Evolutionary conservation across 1,140 invertebrate species (phyloP), one percentile per base, ranked within the genome.

Genomic region (Cydia amplana): DNA sequence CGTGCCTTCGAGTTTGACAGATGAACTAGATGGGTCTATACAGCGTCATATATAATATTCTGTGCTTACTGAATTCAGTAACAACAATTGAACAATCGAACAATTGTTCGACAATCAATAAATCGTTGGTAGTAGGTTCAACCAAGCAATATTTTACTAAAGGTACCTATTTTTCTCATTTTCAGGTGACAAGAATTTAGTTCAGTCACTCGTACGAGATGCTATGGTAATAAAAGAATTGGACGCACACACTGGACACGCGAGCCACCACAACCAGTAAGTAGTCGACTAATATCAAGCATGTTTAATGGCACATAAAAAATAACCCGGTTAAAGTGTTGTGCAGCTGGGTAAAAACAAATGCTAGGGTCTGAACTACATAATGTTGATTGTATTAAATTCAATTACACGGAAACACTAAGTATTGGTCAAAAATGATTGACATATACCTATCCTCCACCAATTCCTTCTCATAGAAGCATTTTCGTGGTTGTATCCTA

Each of bases 161-260:
- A 20, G 1, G 51, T n/a, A n/a, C n/a, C n/a, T 25, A 49, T n/a
- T 28, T 64, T 51, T 73, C 64, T 79, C 9, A 23, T 78, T 92
- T 90, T 70, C 86, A 94, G 94, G 97, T 94, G 96, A 98, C 86
- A 97, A 97, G 93, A 95, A 95, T 84, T 94, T 98, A 88, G 93
- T 97, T 78, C 96, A 97, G 91, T 96, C 96, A n/a, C 91, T 97
- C 73, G 95, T 97, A 67, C 95, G 97, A 91, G 97, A 98, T 88
- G 97, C 97, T 6, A 95, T 95, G 90, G 95, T 96, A 80, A 97
- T 96, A 18, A 95, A 97, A 86, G 95, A 95, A 85, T 95, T 97
- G 83, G 95, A 95, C 91, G 94, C 95, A 80, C 94, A 94, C 87
- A 93, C 90, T 77, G 92, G 93, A 88, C 88, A 93, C 74, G 86